Conservation (phyloP, 1,140 invertebrate genomes). For the Hestina assimilis region DNA sequence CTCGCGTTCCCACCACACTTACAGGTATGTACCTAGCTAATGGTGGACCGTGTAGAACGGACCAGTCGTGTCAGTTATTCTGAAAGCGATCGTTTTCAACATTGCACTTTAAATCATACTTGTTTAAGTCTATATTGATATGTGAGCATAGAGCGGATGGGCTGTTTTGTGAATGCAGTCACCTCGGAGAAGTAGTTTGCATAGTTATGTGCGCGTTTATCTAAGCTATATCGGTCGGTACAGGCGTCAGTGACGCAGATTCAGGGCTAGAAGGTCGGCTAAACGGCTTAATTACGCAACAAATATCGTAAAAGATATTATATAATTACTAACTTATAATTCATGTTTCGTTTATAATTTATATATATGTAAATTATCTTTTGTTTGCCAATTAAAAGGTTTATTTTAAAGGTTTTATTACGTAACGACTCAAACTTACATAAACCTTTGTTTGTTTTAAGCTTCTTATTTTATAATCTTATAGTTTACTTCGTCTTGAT, state of each 20-base stretch:
- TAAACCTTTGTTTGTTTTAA: too few species aligned
- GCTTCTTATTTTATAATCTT: too few species aligned
- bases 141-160: constrained; percentile 23
- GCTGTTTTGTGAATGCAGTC: constrained; percentile 26
- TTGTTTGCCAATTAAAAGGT: too few species aligned
- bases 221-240: constrained; percentile 66
- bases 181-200: constrained; percentile 58
- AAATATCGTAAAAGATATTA: too few species aligned
- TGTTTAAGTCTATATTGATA: constrained; percentile 39
- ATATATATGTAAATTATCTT: too few species aligned
- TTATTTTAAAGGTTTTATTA: too few species aligned
- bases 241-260: constrained; percentile 41
- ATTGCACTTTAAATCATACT: constrained; percentile 25
- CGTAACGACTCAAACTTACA: too few species aligned
- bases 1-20: constrained; percentile 66
- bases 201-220: constrained; percentile 72
- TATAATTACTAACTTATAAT: too few species aligned
- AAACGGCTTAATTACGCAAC: constrained; percentile 12
- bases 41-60: constrained; percentile 47
- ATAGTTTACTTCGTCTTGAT: too few species aligned
- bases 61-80: constrained; percentile 29
- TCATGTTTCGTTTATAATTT: too few species aligned
- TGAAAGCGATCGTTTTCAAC: constrained; percentile 16
- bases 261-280: constrained; percentile 16
- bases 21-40: constrained; percentile 69